Evolutionary conservation across 2,888 invertebrate genomes (phyloP), one percentile per base, ranked within the genome.

Genomic region (Lepas anatifera): DNA sequence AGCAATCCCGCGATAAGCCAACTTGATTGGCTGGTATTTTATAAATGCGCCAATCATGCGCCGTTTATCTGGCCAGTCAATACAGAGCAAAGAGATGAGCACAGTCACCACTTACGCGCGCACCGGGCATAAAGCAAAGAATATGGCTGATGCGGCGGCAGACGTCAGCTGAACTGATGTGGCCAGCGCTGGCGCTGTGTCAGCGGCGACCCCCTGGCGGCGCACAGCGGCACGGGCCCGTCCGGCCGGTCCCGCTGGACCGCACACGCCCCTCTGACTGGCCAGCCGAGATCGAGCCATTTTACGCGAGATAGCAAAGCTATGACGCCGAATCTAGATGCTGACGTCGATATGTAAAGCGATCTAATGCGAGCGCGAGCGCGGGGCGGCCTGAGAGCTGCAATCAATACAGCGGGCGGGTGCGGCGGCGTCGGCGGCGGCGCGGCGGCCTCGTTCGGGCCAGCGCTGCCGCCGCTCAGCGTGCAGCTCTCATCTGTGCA

Each of bases 21-120:
- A 58, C 58, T 58, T 58, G 58, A 58, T 58, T 58, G 58, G 58
- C 58, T 58, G 58, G 58, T 58, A 58, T 58, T 58, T 58, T 58
- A 58, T 58, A 58, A 58, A 58, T 58, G 58, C 58, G 58, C 58
- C 58, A 58, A 58, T 58, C 58, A 58, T 58, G 58, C 35, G 58
- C 32, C 58, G 58, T 58, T 58, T 58, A 58, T 58, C 58, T 58
- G 58, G 29, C 58, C 35, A 58, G 58, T 58, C 58, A 58, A 58
- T 58, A 58, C 58, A 13, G 58, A n/a, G 58, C 58, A 58, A 52
- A 16, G 58, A 35, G 58, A 58, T 58, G 32, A 22, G 13, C 22
- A 22, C 3, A 10, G 7, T 32, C 35, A 22, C n/a, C 35, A 58
- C 58, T 58, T 35, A 58, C 35, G 58, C n/a, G 58, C 58, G 6